Conservation (phyloP, 2,888 invertebrate genomes). For the Glaucopsyche alexis region DNA sequence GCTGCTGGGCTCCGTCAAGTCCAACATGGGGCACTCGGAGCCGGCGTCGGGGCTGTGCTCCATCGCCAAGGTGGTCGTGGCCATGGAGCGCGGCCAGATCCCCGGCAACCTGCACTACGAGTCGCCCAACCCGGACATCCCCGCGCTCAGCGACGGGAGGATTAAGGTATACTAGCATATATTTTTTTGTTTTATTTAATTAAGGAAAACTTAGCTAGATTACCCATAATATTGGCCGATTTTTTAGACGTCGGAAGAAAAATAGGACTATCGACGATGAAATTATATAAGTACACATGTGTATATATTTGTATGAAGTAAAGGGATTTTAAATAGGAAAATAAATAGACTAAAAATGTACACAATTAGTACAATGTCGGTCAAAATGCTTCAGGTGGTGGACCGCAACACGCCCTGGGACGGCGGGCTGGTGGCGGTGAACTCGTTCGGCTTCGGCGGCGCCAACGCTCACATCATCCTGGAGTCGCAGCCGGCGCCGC, state of each 20-base stretch:
- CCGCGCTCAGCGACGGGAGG: slow-evolving; percentile 93
- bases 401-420: slow-evolving; percentile 90
- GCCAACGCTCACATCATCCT: slow-evolving; percentile 96
- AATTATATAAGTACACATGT: too few species aligned
- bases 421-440: slow-evolving; percentile 95
- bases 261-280: too few species aligned
- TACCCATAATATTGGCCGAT: too few species aligned
- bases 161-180: slow-evolving; percentile 81
- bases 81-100: slow-evolving; percentile 94
- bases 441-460: slow-evolving; percentile 99
- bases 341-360: too few species aligned
- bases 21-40: slow-evolving; percentile 99
- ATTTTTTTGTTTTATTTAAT: background rate
- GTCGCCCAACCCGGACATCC: slow-evolving; percentile 93
- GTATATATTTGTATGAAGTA: too few species aligned
- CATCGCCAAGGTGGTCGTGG: slow-evolving; percentile 93
- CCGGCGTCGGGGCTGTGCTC: slow-evolving; percentile 95
- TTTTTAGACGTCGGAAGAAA: too few species aligned
- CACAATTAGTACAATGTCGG: background rate
- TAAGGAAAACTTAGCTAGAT: background rate
- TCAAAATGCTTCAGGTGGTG: slow-evolving; percentile 82
- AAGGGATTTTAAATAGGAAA: too few species aligned
- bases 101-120: slow-evolving; percentile 95
- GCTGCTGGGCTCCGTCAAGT: slow-evolving; percentile 97
- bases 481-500: slow-evolving; percentile 84